Evolutionary conservation across 1,140 invertebrate species (phyloP).

Genomic region (Paraescarpia echinospica): DNA sequence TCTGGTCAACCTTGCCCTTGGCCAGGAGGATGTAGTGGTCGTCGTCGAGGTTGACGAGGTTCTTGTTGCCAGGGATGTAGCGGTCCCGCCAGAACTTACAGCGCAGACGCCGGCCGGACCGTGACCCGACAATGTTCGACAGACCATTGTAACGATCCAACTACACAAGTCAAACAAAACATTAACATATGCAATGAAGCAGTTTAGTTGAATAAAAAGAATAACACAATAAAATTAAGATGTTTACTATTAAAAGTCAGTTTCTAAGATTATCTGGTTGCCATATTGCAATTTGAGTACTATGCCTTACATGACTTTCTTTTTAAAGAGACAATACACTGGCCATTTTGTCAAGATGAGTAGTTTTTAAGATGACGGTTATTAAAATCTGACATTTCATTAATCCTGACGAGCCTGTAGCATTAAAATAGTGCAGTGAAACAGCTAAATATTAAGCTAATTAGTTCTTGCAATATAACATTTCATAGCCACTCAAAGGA

Average conservation of each 20-base stretch:
- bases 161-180: background rate
- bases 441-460: too few relatives aligned
- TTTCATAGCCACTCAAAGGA: too few relatives aligned
- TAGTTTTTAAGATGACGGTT: too few relatives aligned
- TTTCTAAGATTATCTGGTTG: background rate
- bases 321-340: too few relatives aligned
- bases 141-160: conserved; percentile 6
- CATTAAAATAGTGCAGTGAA: too few relatives aligned
- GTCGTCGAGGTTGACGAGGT: conserved; percentile 6
- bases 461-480: too few relatives aligned
- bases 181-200: background rate
- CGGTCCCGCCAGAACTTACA: conserved; percentile 19
- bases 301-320: too few relatives aligned
- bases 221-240: background rate
- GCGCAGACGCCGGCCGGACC: conserved; percentile 4
- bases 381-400: too few relatives aligned
- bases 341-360: background rate
- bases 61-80: background rate
- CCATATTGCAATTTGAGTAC: background rate
- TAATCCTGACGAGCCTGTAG: too few relatives aligned
- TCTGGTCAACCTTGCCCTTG: conserved; percentile 25
- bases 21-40: conserved; percentile 21
- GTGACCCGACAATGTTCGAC: conserved; percentile 14
- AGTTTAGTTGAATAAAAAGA: background rate
- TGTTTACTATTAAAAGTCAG: background rate